Base-by-base conservation (phyloP, 1,140 invertebrate genomes). In the Euwallacea similis region DNA sequence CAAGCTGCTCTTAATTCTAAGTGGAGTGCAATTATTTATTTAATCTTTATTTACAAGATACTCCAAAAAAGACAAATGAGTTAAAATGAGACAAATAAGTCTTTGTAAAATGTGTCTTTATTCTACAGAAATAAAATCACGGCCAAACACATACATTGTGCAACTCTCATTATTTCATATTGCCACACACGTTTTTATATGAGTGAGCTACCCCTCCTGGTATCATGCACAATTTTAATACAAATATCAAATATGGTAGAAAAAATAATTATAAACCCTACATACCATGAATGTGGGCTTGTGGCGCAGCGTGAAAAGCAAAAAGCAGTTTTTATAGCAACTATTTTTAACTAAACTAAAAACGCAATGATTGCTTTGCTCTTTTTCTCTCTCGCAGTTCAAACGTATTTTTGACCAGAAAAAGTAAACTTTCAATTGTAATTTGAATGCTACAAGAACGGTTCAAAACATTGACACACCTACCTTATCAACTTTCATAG, bases 401-500 rank as follows among this genome's bases (percentile, higher is more conserved):
- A 50, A 10, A 50, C 46, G 46, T 50, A 50, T 11, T 11, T 50
- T 50, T 13, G 13, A 50, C 46, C 46, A 50, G 9, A 13, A 11
- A 50, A 50, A 50, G 6, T 50, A 13, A 2, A 50, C 1, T 50
- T 50, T 50, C 46, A 50, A 33, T 33, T 33, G 21, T 33, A 33
- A 33, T 33, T 33, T 33, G 21, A 33, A 33, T 33, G 21, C 21
- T 33, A 33, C 21, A 33, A 33, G 21, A 33, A 33, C 21, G 21
- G 21, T 50, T 11, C 46, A 13, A 50, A 50, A 10, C 3, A 50
- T 50, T 50, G 13, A 2, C 9, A 50, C 9, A 50, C 58, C 16
- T 86, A 96, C 94, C 88, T 95, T 95, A 82, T 98, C 96, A 74
- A 95, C 96, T 83, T 93, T 96, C 93, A 98, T 97, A 16, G 96